phyloP scores from a whole-genome alignment of 2,797 vertebrate species.

The Phalanger gymnotis region DNA sequence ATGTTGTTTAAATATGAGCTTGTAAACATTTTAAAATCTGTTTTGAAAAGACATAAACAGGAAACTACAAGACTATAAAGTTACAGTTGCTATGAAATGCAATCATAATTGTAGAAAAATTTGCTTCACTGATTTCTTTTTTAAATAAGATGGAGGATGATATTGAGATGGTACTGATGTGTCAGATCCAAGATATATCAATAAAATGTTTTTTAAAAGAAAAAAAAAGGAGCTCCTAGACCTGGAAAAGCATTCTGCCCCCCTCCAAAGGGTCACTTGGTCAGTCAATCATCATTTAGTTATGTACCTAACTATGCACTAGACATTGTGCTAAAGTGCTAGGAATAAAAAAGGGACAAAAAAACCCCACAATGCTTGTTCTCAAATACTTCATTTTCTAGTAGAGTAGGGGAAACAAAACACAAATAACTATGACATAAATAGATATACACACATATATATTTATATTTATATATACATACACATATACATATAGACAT shows the following conservation, averaged over 20 bases:
- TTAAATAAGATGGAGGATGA: background rate
- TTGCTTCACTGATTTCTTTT: background rate
- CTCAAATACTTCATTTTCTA: background rate
- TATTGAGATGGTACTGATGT: background rate
- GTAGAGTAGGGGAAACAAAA: background rate
- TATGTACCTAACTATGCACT: background rate
- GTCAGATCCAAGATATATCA: background rate
- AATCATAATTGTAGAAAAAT: background rate
- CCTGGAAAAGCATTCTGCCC: background rate
- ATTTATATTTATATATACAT: background rate
- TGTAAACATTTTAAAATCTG: background rate
- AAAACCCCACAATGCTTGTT: background rate
- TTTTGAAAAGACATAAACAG: background rate
- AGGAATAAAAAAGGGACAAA: background rate
- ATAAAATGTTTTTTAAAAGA: background rate
- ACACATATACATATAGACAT: too few relatives aligned
- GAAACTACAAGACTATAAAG: background rate
- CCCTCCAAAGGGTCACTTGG: background rate
- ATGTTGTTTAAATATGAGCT: background rate
- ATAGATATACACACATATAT: background rate
- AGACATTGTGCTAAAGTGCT: background rate
- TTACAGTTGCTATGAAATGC: background rate
- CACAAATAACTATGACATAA: background rate
- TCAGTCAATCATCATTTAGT: background rate
- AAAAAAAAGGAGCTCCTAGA: background rate